A percentile compares a stretch with the other conserved stretches of the same genome.
These are phyloP conservation scores for Vulpes ferrilata DNA, from an alignment of 2,113 vertebrate species.

Conservation along the genomic window DNA sequence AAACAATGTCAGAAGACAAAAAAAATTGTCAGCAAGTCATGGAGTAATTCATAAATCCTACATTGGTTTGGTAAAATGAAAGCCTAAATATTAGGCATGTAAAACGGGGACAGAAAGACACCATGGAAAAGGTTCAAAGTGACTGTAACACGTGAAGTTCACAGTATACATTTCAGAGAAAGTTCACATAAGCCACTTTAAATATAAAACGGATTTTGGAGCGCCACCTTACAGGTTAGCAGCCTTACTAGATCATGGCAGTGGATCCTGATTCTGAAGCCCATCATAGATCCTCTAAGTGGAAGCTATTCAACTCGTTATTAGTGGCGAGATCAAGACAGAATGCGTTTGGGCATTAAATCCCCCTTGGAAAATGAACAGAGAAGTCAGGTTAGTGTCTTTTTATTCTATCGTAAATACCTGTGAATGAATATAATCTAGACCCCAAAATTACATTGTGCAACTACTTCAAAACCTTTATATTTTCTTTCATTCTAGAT, in stretches of 20 bases:
- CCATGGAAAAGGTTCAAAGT: background rate
- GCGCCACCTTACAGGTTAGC: background rate
- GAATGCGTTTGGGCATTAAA: constrained; percentile 31
- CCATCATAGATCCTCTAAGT: background rate
- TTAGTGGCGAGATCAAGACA: background rate
- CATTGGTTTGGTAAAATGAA: background rate
- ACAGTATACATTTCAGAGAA: background rate
- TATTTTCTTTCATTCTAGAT: constrained; percentile 74
- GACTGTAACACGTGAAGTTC: background rate
- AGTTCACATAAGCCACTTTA: background rate
- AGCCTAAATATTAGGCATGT: background rate
- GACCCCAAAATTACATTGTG: background rate
- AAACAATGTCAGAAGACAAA: constrained; percentile 22
- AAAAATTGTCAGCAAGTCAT: background rate
- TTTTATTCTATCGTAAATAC: constrained; percentile 65
- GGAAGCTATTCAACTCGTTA: background rate
- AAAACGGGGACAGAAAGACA: background rate
- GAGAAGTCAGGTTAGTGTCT: constrained; percentile 64
- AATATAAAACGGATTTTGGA: background rate
- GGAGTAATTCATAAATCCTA: background rate
- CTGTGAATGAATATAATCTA: constrained; percentile 39
- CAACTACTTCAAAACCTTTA: constrained; percentile 53
- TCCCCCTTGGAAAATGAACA: constrained; percentile 56
- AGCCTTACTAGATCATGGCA: background rate
- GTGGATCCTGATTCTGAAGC: background rate